Conservation (phyloP, 2,113 vertebrate species). For the Sander vitreus region DNA sequence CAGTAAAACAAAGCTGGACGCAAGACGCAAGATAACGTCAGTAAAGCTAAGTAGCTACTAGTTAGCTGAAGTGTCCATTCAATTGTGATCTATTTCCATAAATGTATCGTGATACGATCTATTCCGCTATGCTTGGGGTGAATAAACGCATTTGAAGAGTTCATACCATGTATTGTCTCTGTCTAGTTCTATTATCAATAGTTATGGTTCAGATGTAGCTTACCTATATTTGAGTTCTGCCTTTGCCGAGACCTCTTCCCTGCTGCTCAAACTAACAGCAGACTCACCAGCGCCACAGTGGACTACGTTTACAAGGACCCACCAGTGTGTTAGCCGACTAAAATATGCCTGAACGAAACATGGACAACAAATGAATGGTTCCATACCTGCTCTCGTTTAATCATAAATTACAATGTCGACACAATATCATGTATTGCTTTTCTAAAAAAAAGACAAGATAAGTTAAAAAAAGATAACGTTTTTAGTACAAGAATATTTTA, state of each 20-base stretch:
- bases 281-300: background rate
- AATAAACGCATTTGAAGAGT: background rate
- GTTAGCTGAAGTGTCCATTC: constrained; percentile 2
- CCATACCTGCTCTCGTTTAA: fast-evolving
- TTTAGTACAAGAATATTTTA: background rate
- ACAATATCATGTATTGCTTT: fast-evolving
- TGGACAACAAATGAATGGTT: fast-evolving
- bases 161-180: fast-evolving
- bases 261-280: constrained; percentile 36
- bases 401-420: fast-evolving
- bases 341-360: constrained; percentile 54
- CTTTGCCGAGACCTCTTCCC: constrained; percentile 27
- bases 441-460: too few relatives aligned
- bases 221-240: constrained; percentile 48
- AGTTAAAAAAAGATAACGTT: background rate
- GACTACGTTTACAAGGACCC: constrained; percentile 70
- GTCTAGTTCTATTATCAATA: fast-evolving
- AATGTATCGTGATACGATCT: too few relatives aligned
- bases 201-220: background rate
- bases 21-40: constrained; percentile 24
- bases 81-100: background rate
- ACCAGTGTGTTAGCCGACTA: background rate
- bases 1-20: background rate
- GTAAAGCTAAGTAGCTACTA: constrained; percentile 19
- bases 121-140: fast-evolving